These are phyloP conservation scores for Drosophila stalkeri DNA, from an alignment of 2,888 invertebrate genomes.

Conservation along the genomic window DNA sequence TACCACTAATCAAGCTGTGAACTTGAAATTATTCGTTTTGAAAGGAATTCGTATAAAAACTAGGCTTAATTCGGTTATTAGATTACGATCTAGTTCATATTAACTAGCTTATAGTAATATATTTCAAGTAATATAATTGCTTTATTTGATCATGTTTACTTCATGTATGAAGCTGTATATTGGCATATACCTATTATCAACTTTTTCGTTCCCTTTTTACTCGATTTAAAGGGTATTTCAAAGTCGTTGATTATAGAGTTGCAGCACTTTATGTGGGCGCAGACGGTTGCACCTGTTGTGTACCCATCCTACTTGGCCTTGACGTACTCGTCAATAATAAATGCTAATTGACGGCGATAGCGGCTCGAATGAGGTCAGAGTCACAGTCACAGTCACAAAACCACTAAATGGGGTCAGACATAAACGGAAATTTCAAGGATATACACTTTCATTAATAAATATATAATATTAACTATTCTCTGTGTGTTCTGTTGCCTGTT, in stretches of 20 bases:
- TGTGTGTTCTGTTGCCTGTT: neutral
- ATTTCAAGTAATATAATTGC: neutral
- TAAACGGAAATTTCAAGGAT: constrained; percentile 15
- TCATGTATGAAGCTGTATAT: neutral
- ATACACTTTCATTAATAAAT: neutral
- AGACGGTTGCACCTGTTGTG: constrained; percentile 56
- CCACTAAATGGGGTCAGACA: constrained; percentile 7
- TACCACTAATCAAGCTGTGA: neutral
- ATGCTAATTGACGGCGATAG: constrained; percentile 36
- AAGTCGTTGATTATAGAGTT: neutral
- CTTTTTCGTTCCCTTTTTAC: neutral
- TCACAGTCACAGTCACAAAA: constrained; percentile 51
- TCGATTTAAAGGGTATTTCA: neutral
- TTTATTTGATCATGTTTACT: too few relatives aligned
- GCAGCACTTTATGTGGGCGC: too few relatives aligned
- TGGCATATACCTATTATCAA: neutral
- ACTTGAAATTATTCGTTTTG: too few relatives aligned
- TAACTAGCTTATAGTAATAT: neutral
- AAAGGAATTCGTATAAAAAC: neutral
- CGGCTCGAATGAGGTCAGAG: constrained; percentile 57
- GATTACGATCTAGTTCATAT: neutral
- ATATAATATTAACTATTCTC: neutral
- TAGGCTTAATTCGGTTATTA: too few relatives aligned
- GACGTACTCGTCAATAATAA: constrained; percentile 50
- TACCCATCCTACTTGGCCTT: constrained; percentile 15